These are phyloP conservation scores for Gallinago media DNA, from an alignment of 2,113 vertebrate genomes.

Conservation along the genomic window DNA sequence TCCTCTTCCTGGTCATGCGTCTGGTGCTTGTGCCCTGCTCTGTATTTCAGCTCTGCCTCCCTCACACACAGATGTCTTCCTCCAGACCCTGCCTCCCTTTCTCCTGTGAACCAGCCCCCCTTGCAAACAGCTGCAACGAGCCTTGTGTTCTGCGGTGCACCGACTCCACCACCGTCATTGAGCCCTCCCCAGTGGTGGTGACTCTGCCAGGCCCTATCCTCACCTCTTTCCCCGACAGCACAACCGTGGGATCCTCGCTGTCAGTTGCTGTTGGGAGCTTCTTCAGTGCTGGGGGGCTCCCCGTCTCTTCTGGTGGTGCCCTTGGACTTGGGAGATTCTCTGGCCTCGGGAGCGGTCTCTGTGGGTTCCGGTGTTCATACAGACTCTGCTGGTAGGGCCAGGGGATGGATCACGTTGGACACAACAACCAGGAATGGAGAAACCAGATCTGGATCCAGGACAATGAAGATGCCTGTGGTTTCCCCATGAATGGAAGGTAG, in stretches of 20 bases:
- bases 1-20: background rate
- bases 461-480: too few relatives aligned
- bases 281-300: background rate
- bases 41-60: background rate
- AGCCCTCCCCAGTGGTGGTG: background rate
- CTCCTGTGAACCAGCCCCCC: background rate
- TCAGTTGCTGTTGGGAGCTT: background rate
- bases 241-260: background rate
- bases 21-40: background rate
- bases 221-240: background rate
- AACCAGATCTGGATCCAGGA: too few relatives aligned
- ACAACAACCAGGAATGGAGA: too few relatives aligned
- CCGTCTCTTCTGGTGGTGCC: background rate
- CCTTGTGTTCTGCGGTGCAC: background rate
- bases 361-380: background rate
- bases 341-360: background rate
- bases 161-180: background rate
- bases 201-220: background rate
- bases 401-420: too few relatives aligned
- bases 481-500: too few relatives aligned
- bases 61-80: background rate
- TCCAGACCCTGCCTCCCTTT: background rate
- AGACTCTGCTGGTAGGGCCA: background rate
- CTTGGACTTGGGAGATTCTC: too few relatives aligned
- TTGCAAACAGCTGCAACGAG: background rate